These are phyloP conservation scores for Cyphomyrus discorhynchus DNA, from an alignment of 2,113 vertebrate genomes.

Conservation along the genomic window DNA sequence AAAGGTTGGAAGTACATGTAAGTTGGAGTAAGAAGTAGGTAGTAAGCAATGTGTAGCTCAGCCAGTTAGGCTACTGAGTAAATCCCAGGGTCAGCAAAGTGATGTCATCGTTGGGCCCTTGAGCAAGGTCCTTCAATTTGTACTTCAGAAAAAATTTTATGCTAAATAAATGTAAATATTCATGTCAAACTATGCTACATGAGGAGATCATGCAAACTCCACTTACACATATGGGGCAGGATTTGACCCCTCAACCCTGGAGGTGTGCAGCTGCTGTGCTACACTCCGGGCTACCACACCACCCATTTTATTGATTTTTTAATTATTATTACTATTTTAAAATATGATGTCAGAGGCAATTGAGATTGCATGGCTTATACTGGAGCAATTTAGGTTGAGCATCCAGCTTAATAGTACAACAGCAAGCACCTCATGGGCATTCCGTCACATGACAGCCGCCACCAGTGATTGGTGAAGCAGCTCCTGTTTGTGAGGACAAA, in stretches of 20 bases:
- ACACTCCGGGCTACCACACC: not conserved
- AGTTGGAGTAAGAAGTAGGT: not conserved
- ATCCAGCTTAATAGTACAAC: not conserved
- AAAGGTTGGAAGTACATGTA: not conserved
- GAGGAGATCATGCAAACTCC: not conserved
- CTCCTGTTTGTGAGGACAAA: not conserved
- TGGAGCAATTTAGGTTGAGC: not conserved
- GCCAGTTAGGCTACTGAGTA: not conserved
- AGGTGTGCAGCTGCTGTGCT: not conserved
- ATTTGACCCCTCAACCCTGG: not conserved
- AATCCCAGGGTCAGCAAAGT: not conserved
- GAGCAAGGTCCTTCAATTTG: not conserved
- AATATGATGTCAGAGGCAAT: not conserved
- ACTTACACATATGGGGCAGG: not conserved
- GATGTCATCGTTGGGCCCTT: not conserved
- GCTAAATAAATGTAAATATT: not conserved
- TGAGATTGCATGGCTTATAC: not conserved
- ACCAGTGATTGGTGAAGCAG: not conserved
- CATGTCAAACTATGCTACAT: not conserved
- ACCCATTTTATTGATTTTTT: not conserved
- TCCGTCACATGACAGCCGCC: not conserved
- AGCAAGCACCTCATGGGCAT: not conserved
- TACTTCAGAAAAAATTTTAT: not conserved
- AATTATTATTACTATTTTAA: not conserved
- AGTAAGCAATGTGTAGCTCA: not conserved